Conservation (phyloP, 2,888 invertebrate species). For the Lochmaea crataegi region DNA sequence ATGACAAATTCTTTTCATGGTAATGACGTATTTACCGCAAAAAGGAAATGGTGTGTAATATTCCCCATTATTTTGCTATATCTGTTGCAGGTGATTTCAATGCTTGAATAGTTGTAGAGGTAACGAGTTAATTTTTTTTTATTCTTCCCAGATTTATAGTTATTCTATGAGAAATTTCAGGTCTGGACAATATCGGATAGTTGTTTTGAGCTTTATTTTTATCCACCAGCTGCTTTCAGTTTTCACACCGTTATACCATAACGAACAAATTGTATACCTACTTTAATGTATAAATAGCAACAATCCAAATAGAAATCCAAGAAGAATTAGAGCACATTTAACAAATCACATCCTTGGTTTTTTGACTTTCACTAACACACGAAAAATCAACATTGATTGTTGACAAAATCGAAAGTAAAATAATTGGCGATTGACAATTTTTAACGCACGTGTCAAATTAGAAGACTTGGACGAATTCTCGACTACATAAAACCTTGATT, state of each 20-base stretch:
- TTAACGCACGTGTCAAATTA: conserved; percentile 22
- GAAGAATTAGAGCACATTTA: conserved; percentile 10
- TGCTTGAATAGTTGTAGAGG: neutral
- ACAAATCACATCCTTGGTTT: conserved; percentile 21
- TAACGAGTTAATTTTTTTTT: neutral
- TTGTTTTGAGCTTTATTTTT: too few species aligned
- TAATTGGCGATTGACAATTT: conserved; percentile 3
- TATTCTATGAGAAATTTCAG: too few species aligned
- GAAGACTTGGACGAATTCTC: neutral
- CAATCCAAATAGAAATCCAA: conserved; percentile 25
- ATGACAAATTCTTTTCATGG: neutral
- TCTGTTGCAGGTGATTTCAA: conserved; percentile 8
- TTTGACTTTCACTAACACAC: conserved; percentile 22
- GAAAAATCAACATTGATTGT: conserved; percentile 12
- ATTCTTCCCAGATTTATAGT: neutral
- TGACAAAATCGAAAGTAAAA: conserved; percentile 24
- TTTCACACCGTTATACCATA: neutral
- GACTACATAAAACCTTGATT: conserved; percentile 7
- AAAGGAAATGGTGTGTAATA: conserved; percentile 7
- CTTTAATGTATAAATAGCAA: conserved; percentile 18
- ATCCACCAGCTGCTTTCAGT: neutral
- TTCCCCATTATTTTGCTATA: too few species aligned
- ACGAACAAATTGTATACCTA: conserved; percentile 5
- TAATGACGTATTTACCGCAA: conserved; percentile 4
- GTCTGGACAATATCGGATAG: too few species aligned